These are phyloP conservation scores for mouse (Mus musculus) DNA, from an alignment of 2,113 vertebrate species.

Conservation along the genomic window DNA sequence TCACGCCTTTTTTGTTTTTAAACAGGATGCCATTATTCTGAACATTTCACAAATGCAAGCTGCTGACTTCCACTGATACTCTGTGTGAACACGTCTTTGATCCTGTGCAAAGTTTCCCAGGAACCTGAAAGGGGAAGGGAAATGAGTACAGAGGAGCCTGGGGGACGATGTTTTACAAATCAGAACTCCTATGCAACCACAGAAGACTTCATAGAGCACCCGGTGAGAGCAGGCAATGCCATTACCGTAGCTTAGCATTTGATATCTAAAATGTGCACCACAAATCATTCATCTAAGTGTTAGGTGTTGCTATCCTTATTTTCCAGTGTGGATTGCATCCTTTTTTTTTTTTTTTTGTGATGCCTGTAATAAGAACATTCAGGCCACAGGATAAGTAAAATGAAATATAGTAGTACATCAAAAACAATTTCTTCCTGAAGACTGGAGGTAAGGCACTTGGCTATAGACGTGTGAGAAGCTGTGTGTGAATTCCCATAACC, in stretches of 20 bases:
- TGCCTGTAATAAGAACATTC: background rate
- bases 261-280: background rate
- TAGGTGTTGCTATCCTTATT: background rate
- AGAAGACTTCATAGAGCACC: constrained; percentile 49
- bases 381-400: background rate
- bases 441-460: background rate
- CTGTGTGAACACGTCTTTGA: constrained; percentile 68
- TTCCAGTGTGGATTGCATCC: background rate
- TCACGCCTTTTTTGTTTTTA: constrained; percentile 61
- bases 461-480: background rate
- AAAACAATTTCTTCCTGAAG: background rate
- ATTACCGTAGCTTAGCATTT: background rate
- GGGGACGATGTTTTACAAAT: constrained; percentile 64
- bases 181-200: constrained; percentile 54
- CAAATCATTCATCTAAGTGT: background rate
- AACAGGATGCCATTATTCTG: constrained; percentile 68
- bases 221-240: background rate
- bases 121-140: constrained; percentile 68
- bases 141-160: constrained; percentile 52
- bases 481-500: background rate
- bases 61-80: constrained; percentile 22
- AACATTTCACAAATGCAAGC: constrained; percentile 28
- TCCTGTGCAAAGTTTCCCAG: constrained; percentile 55
- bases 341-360: background rate
- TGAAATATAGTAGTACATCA: background rate